A percentile compares a stretch with the other conserved stretches of the same genome.
Evolutionary conservation across 2,888 invertebrate species (phyloP).

Genomic region (Acanthosepion esculentum): DNA sequence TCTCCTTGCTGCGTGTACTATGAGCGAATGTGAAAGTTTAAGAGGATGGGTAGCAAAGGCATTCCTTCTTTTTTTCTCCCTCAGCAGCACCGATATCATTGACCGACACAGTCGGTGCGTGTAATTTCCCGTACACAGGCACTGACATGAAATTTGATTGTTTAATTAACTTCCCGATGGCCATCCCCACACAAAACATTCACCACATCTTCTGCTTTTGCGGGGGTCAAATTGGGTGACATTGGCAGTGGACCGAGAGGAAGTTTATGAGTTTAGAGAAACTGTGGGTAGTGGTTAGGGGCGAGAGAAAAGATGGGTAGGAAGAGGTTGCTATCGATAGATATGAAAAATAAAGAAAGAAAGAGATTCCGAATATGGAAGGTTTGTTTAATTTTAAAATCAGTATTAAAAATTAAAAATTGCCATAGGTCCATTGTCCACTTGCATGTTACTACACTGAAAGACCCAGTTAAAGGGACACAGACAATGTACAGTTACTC

Average conservation of each 20-base stretch:
- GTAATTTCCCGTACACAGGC: conserved; percentile 18
- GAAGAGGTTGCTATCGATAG: background rate
- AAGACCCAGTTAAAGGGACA: no score
- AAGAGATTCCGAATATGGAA: no score
- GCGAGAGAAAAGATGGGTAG: background rate
- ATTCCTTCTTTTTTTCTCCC: background rate
- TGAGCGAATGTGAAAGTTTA: background rate
- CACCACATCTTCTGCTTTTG: background rate
- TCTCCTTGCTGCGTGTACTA: background rate
- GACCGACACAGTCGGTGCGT: conserved; percentile 6
- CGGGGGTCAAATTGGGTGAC: conserved; percentile 15
- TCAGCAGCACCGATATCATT: background rate
- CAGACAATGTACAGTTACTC: no score
- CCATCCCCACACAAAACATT: background rate
- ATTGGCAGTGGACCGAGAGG: background rate
- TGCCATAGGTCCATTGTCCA: no score
- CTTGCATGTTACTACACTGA: no score
- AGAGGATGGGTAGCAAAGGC: background rate
- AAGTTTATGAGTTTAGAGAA: conserved; percentile 20
- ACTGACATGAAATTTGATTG: conserved; percentile 22
- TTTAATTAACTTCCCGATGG: background rate
- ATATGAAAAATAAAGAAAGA: background rate
- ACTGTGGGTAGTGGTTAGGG: background rate
- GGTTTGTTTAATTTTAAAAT: no score
- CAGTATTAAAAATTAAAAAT: no score